Conservation (phyloP, 2,888 invertebrate species). For the Lepas anatifera region DNA sequence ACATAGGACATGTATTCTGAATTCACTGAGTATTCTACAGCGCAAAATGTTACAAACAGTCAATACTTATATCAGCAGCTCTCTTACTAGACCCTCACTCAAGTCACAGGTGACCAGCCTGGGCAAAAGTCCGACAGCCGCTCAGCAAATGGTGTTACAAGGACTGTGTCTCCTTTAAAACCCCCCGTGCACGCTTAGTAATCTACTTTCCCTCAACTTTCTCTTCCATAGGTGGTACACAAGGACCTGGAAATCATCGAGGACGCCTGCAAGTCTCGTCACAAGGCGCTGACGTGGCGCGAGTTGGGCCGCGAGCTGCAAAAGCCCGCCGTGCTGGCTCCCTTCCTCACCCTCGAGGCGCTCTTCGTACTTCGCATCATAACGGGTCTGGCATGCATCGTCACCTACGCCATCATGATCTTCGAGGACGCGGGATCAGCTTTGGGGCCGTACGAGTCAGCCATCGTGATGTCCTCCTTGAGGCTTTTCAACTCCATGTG, state of each 20-base stretch:
- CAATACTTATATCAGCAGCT: too few relatives aligned
- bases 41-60: too few relatives aligned
- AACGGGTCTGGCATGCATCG: not conserved
- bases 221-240: not conserved
- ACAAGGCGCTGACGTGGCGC: not conserved
- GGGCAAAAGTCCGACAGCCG: too few relatives aligned
- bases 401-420: not conserved
- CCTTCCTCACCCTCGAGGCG: constrained; percentile 1
- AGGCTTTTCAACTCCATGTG: not conserved
- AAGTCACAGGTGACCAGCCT: too few relatives aligned
- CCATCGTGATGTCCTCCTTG: not conserved
- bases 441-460: not conserved
- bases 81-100: too few relatives aligned
- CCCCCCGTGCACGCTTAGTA: too few relatives aligned
- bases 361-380: not conserved
- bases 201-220: too few relatives aligned
- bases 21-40: too few relatives aligned
- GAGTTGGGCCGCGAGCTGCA: not conserved
- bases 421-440: not conserved
- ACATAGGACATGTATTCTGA: too few relatives aligned
- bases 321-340: not conserved
- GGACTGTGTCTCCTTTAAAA: too few relatives aligned
- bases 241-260: not conserved
- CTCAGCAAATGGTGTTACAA: too few relatives aligned
- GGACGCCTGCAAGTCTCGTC: not conserved